phyloP scores from a whole-genome alignment of 2,888 invertebrate genomes.

The Phortica okadai region DNA sequence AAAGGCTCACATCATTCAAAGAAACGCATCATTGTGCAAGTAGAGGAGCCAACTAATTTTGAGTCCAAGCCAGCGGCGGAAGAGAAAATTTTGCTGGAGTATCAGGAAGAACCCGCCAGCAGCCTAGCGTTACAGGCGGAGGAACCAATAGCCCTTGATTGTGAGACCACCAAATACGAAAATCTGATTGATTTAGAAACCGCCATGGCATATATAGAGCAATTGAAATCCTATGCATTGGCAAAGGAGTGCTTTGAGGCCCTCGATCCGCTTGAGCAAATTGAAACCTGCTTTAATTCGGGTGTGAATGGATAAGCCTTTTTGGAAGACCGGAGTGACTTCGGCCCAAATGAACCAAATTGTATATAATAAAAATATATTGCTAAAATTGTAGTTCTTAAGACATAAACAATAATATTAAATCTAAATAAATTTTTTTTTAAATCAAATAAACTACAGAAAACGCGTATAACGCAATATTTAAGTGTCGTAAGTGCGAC shows the following conservation, averaged over 20 bases:
- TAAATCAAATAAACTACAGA: no score
- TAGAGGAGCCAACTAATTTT: background rate
- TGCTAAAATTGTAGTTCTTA: no score
- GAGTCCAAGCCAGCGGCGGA: background rate
- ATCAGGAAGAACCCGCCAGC: background rate
- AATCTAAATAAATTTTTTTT: no score
- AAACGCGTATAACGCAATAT: no score
- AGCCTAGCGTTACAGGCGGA: background rate
- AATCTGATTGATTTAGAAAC: constrained; percentile 28
- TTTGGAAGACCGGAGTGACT: background rate
- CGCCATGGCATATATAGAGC: constrained; percentile 17
- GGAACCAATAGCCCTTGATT: background rate
- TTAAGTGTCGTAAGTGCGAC: no score
- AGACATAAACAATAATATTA: no score
- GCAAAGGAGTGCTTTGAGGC: constrained; percentile 19
- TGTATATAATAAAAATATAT: no score
- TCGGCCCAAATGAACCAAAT: no score
- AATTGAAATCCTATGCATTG: constrained; percentile 10
- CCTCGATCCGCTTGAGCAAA: background rate
- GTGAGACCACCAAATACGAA: background rate
- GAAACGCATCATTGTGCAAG: constrained; percentile 1
- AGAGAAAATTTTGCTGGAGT: background rate
- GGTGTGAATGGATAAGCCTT: background rate
- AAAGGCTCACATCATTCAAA: background rate
- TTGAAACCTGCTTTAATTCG: background rate